phyloP scores from a whole-genome alignment of 2,888 invertebrate genomes.

The Lordiphosa andalusiaca region DNA sequence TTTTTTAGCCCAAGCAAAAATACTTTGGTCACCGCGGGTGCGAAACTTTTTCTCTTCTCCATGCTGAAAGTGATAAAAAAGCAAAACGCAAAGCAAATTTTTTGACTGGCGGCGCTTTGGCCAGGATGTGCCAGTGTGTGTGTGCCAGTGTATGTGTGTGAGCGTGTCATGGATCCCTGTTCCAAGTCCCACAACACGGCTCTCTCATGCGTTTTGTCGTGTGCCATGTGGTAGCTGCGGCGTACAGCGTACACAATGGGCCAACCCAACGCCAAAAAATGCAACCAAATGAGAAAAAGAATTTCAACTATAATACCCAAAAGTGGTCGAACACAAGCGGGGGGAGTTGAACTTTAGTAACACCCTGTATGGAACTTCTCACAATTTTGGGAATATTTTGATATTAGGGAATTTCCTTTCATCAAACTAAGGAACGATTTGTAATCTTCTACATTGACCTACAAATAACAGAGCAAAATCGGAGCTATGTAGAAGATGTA shows the following conservation, averaged over 20 bases:
- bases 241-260: slow-evolving; percentile 41
- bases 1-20: slow-evolving; percentile 30
- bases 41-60: slow-evolving; percentile 36
- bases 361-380: slow-evolving; percentile 10
- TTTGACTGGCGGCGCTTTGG: slow-evolving; percentile 13
- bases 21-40: slow-evolving; percentile 69
- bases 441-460: too few species aligned
- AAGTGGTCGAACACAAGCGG: not conserved
- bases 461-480: too few species aligned
- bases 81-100: slow-evolving; percentile 13
- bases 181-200: slow-evolving; percentile 14
- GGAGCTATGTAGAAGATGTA: too few species aligned
- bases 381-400: too few species aligned
- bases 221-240: slow-evolving; percentile 41
- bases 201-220: slow-evolving; percentile 46
- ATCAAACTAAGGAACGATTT: too few species aligned
- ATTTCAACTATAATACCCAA: slow-evolving; percentile 47
- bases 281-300: slow-evolving; percentile 31
- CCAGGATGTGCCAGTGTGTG: slow-evolving; percentile 5
- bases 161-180: slow-evolving; percentile 26
- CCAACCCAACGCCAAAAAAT: slow-evolving; percentile 24
- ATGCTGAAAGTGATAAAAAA: slow-evolving; percentile 18
- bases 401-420: too few species aligned
- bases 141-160: slow-evolving; percentile 18
- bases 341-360: not conserved